These are phyloP conservation scores for Champsocephalus esox DNA, from an alignment of 2,797 vertebrate species.

Conservation along the genomic window DNA sequence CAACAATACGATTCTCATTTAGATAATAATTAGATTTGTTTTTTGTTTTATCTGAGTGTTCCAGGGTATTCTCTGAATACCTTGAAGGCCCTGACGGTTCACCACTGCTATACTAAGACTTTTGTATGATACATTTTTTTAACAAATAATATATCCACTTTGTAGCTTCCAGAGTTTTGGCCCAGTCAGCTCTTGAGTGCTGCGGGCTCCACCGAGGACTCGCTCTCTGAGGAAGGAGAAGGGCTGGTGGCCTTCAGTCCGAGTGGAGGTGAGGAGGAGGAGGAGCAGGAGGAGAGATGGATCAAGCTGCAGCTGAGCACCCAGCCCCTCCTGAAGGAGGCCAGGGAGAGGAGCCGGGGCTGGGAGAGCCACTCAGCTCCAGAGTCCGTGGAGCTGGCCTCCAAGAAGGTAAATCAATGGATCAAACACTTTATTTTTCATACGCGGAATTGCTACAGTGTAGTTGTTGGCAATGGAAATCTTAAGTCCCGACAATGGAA, in stretches of 20 bases:
- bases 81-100: no score
- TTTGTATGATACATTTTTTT: no score
- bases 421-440: no score
- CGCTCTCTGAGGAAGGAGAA: slow-evolving; percentile 21
- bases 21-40: no score
- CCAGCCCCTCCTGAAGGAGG: slow-evolving; percentile 78
- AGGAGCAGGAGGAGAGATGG: slow-evolving; percentile 61
- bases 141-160: not conserved
- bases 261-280: slow-evolving; percentile 37
- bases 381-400: slow-evolving; percentile 80
- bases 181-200: slow-evolving; percentile 40
- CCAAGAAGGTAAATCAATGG: slow-evolving; percentile 81
- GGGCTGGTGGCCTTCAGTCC: slow-evolving; percentile 8
- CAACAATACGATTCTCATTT: no score
- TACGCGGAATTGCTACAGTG: no score
- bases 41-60: no score
- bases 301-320: slow-evolving; percentile 69
- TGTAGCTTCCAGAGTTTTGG: slow-evolving; percentile 84
- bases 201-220: slow-evolving; percentile 29
- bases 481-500: no score
- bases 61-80: no score
- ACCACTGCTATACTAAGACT: no score
- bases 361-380: slow-evolving; percentile 74
- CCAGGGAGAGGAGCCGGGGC: slow-evolving; percentile 75
- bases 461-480: no score